Percentiles rank a stretch among this genome's conserved stretches.
These are phyloP conservation scores for Papio anubis DNA, from an alignment of 2,113 vertebrate genomes.

Conservation along the genomic window DNA sequence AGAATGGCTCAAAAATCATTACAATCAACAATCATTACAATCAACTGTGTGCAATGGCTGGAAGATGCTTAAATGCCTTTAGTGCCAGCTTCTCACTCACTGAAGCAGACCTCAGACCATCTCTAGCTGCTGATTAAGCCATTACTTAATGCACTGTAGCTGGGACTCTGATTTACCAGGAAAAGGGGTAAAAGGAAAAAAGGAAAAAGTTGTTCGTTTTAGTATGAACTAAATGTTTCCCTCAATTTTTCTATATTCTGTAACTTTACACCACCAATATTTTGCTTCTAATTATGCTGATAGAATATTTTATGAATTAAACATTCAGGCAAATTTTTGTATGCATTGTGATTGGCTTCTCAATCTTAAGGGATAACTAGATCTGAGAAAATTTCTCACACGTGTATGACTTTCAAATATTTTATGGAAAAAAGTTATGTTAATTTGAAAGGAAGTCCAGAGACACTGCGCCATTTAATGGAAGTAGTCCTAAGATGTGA, in stretches of 20 bases:
- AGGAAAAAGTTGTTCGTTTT: slow-evolving; percentile 31
- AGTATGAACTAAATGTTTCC: background rate
- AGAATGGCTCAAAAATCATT: slow-evolving; percentile 81
- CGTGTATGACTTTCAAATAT: background rate
- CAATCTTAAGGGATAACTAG: background rate
- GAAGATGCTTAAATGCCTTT: slow-evolving; percentile 81
- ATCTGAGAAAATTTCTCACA: background rate
- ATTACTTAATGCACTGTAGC: slow-evolving; percentile 60
- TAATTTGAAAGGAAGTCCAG: background rate
- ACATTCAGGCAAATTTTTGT: background rate
- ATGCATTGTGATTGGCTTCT: background rate
- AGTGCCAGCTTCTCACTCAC: slow-evolving; percentile 73
- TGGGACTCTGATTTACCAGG: slow-evolving; percentile 67
- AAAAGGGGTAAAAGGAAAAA: background rate
- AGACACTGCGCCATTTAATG: background rate
- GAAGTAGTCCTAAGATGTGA: background rate
- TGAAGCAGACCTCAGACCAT: slow-evolving; percentile 68
- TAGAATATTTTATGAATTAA: background rate
- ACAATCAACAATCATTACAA: slow-evolving; percentile 85
- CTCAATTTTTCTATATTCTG: background rate
- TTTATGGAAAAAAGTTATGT: background rate
- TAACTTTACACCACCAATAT: background rate
- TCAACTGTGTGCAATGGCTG: slow-evolving; percentile 78
- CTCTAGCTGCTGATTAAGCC: slow-evolving; percentile 79
- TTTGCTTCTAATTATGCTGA: slow-evolving; percentile 32